phyloP scores from a whole-genome alignment of 2,113 vertebrate genomes.

The Brachyhypopomus gauderio region DNA sequence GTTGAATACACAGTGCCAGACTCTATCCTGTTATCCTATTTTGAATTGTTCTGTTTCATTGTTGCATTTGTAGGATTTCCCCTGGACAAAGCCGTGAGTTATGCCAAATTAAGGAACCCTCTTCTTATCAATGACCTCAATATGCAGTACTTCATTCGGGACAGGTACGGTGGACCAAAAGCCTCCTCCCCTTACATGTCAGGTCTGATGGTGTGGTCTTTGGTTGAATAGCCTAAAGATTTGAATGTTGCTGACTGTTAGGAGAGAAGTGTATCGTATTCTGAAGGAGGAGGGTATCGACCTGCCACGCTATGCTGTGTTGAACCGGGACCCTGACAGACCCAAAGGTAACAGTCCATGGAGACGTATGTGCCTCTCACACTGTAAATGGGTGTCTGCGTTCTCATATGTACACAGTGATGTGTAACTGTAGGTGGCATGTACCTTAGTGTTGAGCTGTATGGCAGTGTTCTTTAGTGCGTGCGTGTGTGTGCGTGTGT shows the following conservation, averaged over 20 bases:
- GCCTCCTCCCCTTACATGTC: not conserved
- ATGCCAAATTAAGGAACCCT: slow-evolving; percentile 90
- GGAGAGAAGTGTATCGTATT: slow-evolving; percentile 96
- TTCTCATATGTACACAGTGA: not conserved
- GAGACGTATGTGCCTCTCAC: not conserved
- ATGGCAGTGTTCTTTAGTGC: not conserved
- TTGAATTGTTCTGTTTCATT: not conserved
- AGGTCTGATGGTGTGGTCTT: not conserved
- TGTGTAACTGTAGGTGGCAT: not conserved
- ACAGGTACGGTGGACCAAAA: slow-evolving; percentile 81
- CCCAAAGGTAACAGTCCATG: slow-evolving; percentile 80
- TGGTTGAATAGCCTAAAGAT: not conserved
- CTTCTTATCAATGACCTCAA: slow-evolving; percentile 95
- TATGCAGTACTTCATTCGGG: slow-evolving; percentile 98
- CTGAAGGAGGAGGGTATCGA: slow-evolving; percentile 94
- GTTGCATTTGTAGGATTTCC: slow-evolving; percentile 83
- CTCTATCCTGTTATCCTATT: too few relatives aligned
- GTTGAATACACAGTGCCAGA: not conserved
- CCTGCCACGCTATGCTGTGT: slow-evolving; percentile 91
- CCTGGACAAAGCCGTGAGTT: slow-evolving; percentile 95
- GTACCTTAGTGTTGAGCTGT: not conserved
- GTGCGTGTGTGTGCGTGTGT: not conserved
- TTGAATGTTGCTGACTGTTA: slow-evolving; percentile 58
- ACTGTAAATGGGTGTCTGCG: not conserved
- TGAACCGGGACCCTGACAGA: slow-evolving; percentile 91